phyloP scores from a whole-genome alignment of 1,140 invertebrate species.

The Solenopsis invicta region DNA sequence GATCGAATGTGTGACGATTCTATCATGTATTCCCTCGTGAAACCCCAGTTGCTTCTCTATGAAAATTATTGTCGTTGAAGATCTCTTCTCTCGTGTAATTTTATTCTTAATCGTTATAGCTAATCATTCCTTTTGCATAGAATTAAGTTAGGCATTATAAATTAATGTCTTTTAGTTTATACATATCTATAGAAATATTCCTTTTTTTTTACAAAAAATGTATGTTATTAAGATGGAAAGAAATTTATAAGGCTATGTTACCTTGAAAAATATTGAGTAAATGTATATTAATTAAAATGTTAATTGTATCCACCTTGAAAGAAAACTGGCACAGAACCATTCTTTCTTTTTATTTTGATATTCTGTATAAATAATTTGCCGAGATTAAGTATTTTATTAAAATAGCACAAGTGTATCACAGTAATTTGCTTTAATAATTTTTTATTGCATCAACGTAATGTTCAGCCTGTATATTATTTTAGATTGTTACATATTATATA shows the following conservation, averaged over 20 bases:
- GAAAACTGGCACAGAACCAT: background rate
- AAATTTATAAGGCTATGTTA: background rate
- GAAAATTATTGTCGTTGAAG: constrained; percentile 4
- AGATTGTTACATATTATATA: background rate
- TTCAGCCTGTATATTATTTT: constrained; percentile 11
- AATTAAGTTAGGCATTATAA: constrained; percentile 51
- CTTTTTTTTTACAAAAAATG: background rate
- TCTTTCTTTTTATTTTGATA: background rate
- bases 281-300: constrained; percentile 2
- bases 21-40: background rate
- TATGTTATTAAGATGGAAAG: constrained; percentile 1
- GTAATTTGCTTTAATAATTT: background rate
- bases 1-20: constrained; percentile 20
- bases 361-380: background rate
- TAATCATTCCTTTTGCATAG: constrained; percentile 25
- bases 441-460: background rate
- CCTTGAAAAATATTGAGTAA: background rate
- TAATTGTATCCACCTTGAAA: constrained; percentile 20
- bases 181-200: constrained; percentile 23
- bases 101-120: constrained; percentile 37
- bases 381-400: background rate
- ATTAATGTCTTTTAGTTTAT: constrained; percentile 52
- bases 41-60: background rate
- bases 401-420: background rate
- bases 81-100: constrained; percentile 12